A percentile compares a stretch with the other conserved stretches of the same genome.
These are phyloP conservation scores for Adelosebastes latens DNA, from an alignment of 2,797 vertebrate genomes.

Conservation along the genomic window DNA sequence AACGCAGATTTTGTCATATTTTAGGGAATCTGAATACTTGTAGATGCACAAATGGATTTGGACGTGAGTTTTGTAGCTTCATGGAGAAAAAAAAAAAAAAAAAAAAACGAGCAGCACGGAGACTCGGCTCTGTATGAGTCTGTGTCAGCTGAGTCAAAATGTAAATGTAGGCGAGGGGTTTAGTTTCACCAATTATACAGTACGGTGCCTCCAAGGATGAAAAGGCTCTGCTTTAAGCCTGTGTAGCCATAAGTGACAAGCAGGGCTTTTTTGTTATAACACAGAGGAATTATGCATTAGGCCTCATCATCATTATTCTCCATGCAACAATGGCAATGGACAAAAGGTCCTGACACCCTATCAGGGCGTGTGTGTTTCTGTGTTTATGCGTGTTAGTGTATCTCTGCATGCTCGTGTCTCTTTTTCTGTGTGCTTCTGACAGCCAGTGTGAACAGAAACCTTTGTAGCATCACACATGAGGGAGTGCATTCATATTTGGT, in stretches of 20 bases:
- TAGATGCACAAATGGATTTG: constrained; percentile 9
- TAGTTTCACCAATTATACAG: constrained; percentile 73
- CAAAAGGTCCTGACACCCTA: constrained; percentile 71
- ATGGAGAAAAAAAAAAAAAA: constrained; percentile 1
- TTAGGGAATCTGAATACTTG: constrained; percentile 4
- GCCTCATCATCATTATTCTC: constrained; percentile 74
- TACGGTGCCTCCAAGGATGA: constrained; percentile 57
- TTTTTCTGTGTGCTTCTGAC: constrained; percentile 53
- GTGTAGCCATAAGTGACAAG: constrained; percentile 69
- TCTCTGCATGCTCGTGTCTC: constrained; percentile 44
- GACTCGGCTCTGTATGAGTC: constrained; percentile 22
- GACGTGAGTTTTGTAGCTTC: constrained; percentile 3
- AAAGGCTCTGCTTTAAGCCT: constrained; percentile 63
- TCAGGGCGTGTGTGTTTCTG: constrained; percentile 39
- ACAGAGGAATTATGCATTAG: constrained; percentile 77
- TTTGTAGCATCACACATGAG: constrained; percentile 48
- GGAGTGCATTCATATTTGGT: constrained; percentile 56
- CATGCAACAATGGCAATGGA: constrained; percentile 62
- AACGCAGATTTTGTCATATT: constrained; percentile 27
- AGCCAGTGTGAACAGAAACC: constrained; percentile 37
- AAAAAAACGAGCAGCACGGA: constrained; percentile 9
- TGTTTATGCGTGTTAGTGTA: constrained; percentile 41
- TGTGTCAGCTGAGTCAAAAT: constrained; percentile 60
- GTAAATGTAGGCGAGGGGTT: constrained; percentile 63
- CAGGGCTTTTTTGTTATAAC: constrained; percentile 66